Evolutionary conservation across 2,113 vertebrate species (phyloP).

Genomic region (Tinamus guttatus): DNA sequence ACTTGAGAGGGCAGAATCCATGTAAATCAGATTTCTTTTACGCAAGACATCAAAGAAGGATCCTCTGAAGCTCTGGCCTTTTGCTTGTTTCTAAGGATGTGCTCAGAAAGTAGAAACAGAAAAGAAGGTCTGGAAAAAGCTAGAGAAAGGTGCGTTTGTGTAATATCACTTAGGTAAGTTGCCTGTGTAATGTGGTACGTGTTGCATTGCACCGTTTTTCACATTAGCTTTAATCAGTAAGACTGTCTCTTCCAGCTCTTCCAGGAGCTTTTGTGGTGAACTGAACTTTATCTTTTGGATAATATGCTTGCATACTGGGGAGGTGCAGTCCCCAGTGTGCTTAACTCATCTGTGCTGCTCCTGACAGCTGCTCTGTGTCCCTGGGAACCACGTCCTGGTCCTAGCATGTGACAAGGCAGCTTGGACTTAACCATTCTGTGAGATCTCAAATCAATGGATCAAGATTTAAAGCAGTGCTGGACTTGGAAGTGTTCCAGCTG

Average conservation of each 20-base stretch:
- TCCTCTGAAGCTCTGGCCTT: not conserved
- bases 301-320: not conserved
- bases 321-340: not conserved
- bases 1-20: not conserved
- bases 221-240: not conserved
- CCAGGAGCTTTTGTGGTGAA: not conserved
- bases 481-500: not conserved
- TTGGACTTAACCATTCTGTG: not conserved
- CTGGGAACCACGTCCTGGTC: not conserved
- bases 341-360: not conserved
- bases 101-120: slow-evolving; percentile 19
- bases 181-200: slow-evolving; percentile 3
- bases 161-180: slow-evolving; percentile 14
- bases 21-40: not conserved
- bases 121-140: slow-evolving; percentile 37
- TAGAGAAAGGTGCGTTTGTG: slow-evolving; percentile 35
- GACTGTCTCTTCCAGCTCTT: not conserved
- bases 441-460: slow-evolving; percentile 9
- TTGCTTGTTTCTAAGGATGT: not conserved
- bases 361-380: not conserved
- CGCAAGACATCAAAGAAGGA: not conserved
- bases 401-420: not conserved
- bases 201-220: not conserved
- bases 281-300: not conserved
- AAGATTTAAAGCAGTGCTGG: not conserved